These are phyloP conservation scores for Equus quagga DNA, from an alignment of 2,113 vertebrate species.

Conservation along the genomic window DNA sequence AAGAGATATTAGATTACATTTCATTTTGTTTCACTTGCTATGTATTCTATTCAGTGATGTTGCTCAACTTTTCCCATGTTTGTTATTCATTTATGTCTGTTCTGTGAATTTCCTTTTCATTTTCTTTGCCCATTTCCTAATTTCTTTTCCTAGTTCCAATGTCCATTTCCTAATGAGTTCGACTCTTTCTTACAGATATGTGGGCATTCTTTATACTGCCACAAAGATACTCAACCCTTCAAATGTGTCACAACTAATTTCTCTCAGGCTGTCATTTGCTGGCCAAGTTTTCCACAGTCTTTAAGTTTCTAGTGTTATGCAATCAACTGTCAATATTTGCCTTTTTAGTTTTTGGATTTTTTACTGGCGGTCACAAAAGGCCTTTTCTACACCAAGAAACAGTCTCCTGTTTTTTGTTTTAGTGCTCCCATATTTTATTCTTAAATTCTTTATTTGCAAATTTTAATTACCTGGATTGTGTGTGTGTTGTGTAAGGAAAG, in stretches of 20 bases:
- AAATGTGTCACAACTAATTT: conserved; percentile 1
- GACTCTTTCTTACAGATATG: too few species aligned
- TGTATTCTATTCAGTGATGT: background rate
- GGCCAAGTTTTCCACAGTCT: background rate
- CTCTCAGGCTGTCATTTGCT: background rate
- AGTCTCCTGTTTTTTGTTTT: background rate
- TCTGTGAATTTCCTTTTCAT: background rate
- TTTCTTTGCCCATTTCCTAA: background rate
- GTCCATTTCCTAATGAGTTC: too few species aligned
- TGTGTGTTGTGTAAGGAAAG: background rate
- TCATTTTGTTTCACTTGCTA: background rate
- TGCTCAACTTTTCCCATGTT: background rate
- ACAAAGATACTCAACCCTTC: background rate
- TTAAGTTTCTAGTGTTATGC: background rate
- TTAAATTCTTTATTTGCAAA: conserved; percentile 3
- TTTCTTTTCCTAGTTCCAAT: background rate
- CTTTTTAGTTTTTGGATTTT: background rate
- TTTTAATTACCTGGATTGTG: background rate
- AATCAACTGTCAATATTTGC: background rate
- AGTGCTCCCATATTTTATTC: background rate
- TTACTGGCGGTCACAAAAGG: background rate
- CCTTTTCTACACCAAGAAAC: background rate
- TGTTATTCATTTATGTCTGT: background rate
- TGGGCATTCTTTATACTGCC: background rate
- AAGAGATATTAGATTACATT: background rate